Conservation (phyloP, 2,113 vertebrate species). For the Rostratula benghalensis region DNA sequence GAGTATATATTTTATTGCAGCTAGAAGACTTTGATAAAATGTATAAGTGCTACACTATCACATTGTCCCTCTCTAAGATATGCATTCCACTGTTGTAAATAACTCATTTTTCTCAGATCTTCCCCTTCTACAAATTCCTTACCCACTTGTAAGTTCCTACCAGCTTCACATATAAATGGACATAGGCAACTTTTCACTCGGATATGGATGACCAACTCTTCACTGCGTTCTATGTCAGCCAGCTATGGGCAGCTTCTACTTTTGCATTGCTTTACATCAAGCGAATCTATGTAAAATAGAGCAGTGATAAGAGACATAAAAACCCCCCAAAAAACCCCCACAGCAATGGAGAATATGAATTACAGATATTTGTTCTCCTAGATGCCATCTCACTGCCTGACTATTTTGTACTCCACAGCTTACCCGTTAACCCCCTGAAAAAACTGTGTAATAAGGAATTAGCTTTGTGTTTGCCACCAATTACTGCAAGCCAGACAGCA, state of each 20-base stretch:
- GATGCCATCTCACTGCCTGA: neutral
- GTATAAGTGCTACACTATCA: neutral
- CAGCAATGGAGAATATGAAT: neutral
- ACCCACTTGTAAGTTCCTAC: neutral
- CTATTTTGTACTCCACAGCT: neutral
- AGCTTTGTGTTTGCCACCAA: constrained; percentile 36
- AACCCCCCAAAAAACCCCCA: neutral
- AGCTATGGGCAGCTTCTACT: neutral
- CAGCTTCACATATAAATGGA: neutral
- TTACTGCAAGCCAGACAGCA: constrained; percentile 26
- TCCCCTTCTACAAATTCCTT: neutral
- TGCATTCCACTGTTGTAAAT: neutral
- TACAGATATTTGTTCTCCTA: neutral
- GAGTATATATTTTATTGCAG: neutral
- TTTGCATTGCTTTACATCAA: neutral
- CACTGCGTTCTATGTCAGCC: neutral
- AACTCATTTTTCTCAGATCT: neutral
- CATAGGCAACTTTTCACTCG: neutral
- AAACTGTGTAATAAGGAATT: constrained; percentile 12
- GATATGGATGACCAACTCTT: neutral
- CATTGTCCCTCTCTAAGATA: neutral
- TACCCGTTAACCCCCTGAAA: constrained; percentile 4
- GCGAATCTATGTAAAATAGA: neutral
- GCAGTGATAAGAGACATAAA: neutral
- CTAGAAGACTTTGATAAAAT: neutral